Evolutionary conservation across 1,140 invertebrate species (phyloP).

Genomic region (Bombus affinis): DNA sequence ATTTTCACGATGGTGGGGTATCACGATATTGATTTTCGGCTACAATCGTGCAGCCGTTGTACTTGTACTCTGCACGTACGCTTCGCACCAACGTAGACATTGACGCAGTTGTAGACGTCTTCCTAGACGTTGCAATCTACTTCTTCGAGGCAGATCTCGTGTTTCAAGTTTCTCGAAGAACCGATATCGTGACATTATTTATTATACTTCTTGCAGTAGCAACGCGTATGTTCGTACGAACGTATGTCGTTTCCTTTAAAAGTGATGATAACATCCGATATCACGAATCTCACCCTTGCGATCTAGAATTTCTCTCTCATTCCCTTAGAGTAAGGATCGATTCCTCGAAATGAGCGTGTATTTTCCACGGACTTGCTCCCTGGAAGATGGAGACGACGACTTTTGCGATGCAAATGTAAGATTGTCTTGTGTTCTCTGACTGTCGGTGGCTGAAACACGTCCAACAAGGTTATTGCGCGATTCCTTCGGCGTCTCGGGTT

Average conservation of each 20-base stretch:
- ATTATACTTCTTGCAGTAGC: background rate
- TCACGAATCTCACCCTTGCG: background rate
- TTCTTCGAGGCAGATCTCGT: too few relatives aligned
- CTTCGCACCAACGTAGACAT: too few relatives aligned
- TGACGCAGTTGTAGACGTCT: too few relatives aligned
- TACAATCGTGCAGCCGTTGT: too few relatives aligned
- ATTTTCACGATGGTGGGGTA: too few relatives aligned
- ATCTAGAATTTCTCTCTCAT: background rate
- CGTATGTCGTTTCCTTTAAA: background rate
- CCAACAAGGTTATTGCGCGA: constrained; percentile 12
- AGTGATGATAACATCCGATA: background rate
- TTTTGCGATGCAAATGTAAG: constrained; percentile 50
- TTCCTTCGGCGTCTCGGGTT: background rate
- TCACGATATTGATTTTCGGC: too few relatives aligned
- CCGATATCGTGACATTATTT: too few relatives aligned
- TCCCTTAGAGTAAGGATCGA: background rate
- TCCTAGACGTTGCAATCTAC: too few relatives aligned
- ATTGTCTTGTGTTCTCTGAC: background rate
- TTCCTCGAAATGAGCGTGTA: background rate
- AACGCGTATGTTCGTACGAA: background rate
- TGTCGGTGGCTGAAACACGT: background rate
- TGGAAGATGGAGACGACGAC: background rate
- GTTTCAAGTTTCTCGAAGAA: too few relatives aligned
- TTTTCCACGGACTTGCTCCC: background rate
- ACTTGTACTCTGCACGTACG: too few relatives aligned